These are phyloP conservation scores for Heliconius hortense DNA, from an alignment of 2,888 invertebrate species.

Conservation along the genomic window DNA sequence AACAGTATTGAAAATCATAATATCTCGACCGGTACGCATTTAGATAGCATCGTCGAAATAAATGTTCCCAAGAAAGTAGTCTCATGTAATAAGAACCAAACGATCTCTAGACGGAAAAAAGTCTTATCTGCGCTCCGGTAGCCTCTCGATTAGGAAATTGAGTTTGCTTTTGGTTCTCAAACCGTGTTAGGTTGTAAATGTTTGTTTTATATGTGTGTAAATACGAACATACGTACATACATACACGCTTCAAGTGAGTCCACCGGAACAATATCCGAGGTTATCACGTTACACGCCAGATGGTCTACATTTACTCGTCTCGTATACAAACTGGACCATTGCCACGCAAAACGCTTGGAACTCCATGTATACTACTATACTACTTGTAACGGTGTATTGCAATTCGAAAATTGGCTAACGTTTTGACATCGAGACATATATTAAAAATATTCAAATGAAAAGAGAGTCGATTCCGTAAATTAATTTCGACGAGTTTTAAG, in stretches of 20 bases:
- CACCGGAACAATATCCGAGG: conserved; percentile 59
- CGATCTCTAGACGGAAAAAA: not conserved
- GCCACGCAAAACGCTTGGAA: conserved; percentile 45
- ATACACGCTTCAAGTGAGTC: conserved; percentile 20
- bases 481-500: conserved; percentile 14
- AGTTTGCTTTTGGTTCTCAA: conserved; percentile 10
- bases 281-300: conserved; percentile 60
- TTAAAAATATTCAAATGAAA: conserved; percentile 36
- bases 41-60: conserved; percentile 10
- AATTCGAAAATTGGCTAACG: conserved; percentile 38
- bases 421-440: conserved; percentile 32
- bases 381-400: conserved; percentile 30
- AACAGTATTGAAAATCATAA: conserved; percentile 10
- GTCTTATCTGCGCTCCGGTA: conserved; percentile 7
- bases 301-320: conserved; percentile 47
- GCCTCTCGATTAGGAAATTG: conserved; percentile 23
- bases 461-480: conserved; percentile 25
- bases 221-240: not conserved
- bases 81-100: conserved; percentile 5
- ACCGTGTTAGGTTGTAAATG: conserved; percentile 30
- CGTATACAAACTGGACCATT: conserved; percentile 44
- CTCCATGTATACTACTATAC: conserved; percentile 38
- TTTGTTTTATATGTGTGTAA: conserved; percentile 15
- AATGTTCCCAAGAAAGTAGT: conserved; percentile 11
- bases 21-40: conserved; percentile 14